Base-by-base conservation (phyloP, 2,113 vertebrate species). In the Sigmodon hispidus region DNA sequence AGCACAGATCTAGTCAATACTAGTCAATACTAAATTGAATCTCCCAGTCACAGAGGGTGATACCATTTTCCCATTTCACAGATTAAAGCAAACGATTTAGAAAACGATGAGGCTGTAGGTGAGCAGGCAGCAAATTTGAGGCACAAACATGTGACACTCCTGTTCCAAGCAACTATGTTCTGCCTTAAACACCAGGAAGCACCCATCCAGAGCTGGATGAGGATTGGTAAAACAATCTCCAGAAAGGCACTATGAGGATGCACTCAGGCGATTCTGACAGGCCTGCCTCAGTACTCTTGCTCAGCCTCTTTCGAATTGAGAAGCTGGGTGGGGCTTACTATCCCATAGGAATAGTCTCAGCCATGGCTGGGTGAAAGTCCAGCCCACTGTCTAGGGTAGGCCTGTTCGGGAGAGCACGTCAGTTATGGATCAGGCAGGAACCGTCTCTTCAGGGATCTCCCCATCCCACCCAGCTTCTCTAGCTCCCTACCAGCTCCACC, bases 191-290 rank as follows among this genome's bases (percentile, higher is more conserved):
- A 52, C 5, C 3, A 8, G 11, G 34, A 26, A 21, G 55, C 1
- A 0, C 43, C 21, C 6, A 13, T 19, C 26, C 31, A 48, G 48
- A 36, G 7, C 36, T 0, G 57, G 19, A 1, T 24, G 21, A 67
- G 10, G 15, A 72, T 19, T 55, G 26, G 8, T 19, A 17, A 75
- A 6, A 36, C 1, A 4, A 36, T 34, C 57, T 76, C 48, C 85
- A 86, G 89, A 59, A 50, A 67, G 29, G 48, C 9, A 22, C 0
- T 0, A 22, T 36, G 12, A 5, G 72, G 65, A 24, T 22, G 84
- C 72, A 5, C 26, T 17, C 13, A 0, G 10, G 2, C 34, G 15
- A 40, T 22, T 29, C 57, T 22, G 36, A 24, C 36, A 9, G 0
- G 57, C 36, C 36, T 21, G 34, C 29, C 17, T 22, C 59, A n/a